Evolutionary conservation across 2,888 invertebrate genomes (phyloP), one percentile per base, ranked within the genome.

Genomic region (Hirudinaria manillensis): DNA sequence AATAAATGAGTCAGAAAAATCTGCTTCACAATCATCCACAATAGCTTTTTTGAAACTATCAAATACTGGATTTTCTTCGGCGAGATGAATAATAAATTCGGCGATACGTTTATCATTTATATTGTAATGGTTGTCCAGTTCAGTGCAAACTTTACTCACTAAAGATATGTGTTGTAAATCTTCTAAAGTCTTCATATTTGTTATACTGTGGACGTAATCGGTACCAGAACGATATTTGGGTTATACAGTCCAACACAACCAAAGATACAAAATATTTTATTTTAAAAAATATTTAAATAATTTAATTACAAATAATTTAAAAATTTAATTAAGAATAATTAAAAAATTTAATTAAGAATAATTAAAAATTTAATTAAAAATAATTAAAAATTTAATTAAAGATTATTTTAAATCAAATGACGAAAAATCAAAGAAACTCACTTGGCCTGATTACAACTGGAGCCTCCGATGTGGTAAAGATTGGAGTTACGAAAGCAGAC

Each of bases 81-180:
- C 94, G 80, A 99, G 87, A 81, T 94, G 92, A 79, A 99, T 98
- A 68, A 99, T 93, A 83, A 94, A 99, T 87, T 99, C 98, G 75
- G 99, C 99, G 81, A 97, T 89, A 88, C 96, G 96, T 87, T 98
- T 98, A 84, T 99, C 97, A 84, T 95, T 97, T 80, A 98, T 88
- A 24, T 94, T 96, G 82, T 97, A 90, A 88, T 99, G 98, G 84
- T 99, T 99, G 83, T 99, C 98, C 80, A 99, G 86, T 87, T 99
- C 99, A 3, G 96, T 96, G 84, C 98, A 98, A 76, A 99, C 92
- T 89, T 98, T 98, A 0, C 97, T 98, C 13, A 99, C 97, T 77
- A 99, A 87, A 0, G 97, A 97, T 45, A 99, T 89, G 85, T 97
- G 93, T 85, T 99, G 97, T 79, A 99, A 87, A 86, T 93, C 89